Percentiles rank a stretch among this genome's conserved stretches.
phyloP scores from a whole-genome alignment of 2,797 vertebrate species.

The Limnodromus scolopaceus region DNA sequence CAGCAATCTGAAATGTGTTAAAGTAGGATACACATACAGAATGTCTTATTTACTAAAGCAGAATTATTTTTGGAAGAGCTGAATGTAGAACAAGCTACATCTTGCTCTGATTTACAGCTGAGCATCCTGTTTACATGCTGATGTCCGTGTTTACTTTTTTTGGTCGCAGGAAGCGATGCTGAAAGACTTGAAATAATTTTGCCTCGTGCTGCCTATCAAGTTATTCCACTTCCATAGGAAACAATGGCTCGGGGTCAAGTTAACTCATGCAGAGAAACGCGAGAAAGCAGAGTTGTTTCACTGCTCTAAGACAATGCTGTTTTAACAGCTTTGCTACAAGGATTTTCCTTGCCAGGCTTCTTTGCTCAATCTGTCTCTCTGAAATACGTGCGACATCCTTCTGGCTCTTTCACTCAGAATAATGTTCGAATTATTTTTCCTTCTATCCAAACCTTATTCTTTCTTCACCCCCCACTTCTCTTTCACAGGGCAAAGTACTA shows the following conservation, averaged over 20 bases:
- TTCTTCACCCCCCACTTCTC: background rate
- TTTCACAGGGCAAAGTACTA: background rate
- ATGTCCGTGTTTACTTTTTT: conserved; percentile 44
- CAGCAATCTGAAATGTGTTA: conserved; percentile 60
- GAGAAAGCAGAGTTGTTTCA: background rate
- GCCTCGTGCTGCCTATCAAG: conserved; percentile 2
- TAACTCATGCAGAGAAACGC: conserved; percentile 13
- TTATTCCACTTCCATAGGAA: conserved; percentile 24
- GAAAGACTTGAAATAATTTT: conserved; percentile 50
- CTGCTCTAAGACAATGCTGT: background rate
- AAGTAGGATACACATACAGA: conserved; percentile 60
- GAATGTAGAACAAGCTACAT: conserved; percentile 62
- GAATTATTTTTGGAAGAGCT: conserved; percentile 64
- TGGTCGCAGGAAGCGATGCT: conserved; percentile 39
- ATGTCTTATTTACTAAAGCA: conserved; percentile 53
- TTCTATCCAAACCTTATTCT: background rate
- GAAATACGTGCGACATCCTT: background rate
- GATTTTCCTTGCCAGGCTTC: conserved; percentile 25
- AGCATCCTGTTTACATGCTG: conserved; percentile 62
- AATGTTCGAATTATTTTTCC: background rate
- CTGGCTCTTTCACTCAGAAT: conserved; percentile 26
- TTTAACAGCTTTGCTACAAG: conserved; percentile 29
- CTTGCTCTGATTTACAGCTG: conserved; percentile 67
- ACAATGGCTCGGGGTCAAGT: conserved; percentile 36
- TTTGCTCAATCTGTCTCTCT: conserved; percentile 14